Base-by-base conservation (phyloP, 2,888 invertebrate genomes). In the Siphlonurus alternatus region DNA sequence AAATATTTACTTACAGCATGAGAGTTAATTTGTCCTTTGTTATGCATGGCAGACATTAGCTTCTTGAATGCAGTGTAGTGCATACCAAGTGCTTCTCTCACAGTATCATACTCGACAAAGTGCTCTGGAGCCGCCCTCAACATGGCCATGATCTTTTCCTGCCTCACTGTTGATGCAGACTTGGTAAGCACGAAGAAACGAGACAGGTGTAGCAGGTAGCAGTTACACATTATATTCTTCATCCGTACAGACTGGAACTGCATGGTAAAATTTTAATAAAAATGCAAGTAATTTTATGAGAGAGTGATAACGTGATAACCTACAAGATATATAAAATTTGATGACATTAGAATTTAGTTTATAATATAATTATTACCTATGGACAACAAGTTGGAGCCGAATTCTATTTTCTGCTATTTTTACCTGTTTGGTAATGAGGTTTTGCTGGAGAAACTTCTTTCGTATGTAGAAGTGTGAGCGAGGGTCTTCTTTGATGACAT, bases 391-490 rank as follows among this genome's bases (percentile, higher is more conserved):
- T n/a, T n/a, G n/a, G n/a, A n/a, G n/a, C n/a, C n/a, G n/a, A n/a
- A n/a, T n/a, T n/a, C n/a, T n/a, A n/a, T n/a, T n/a, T n/a, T n/a
- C n/a, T n/a, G n/a, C n/a, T 20, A 10, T 15, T 15, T 61, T 25
- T 65, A 77, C 76, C 75, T 89, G 88, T 69, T 83, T 82, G 0
- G 77, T 78, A 53, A 88, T 77, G 5, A 89, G 73, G 53, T 81
- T 79, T 61, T 81, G 74, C 3, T 78, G 74, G 1, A 80, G 67
- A n/a, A 89, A 73, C 66, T 78, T 76, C 72, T 86, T 86, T 62
- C 86, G 77, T 67, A 81, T 78, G 71, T 86, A 85, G 73, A 81
- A 84, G 25, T 84, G 70, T 1, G 81, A 77, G 71, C 86, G 86
- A 0, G 83, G 73, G 73, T 86, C 84, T 68, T 82, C 80, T 61